Evolutionary conservation across 2,888 invertebrate species (phyloP), one percentile per base, ranked within the genome.

Genomic region (Marasmarcha lunaedactyla): DNA sequence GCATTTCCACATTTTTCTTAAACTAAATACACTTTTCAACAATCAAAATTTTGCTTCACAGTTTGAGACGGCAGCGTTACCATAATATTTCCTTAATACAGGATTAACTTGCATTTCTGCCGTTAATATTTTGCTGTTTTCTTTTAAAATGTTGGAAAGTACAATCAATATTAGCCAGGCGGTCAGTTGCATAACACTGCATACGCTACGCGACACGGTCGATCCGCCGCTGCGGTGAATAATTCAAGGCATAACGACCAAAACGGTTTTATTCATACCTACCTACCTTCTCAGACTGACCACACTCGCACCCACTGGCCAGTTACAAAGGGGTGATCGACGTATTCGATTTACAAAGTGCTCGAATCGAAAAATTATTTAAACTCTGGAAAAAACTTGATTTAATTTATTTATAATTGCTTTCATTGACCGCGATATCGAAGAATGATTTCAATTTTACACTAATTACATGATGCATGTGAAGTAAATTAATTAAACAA

Each of bases 181-280:
- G 30, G 30, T 11, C 30, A 30, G 30, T 30, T 30, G 30, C 30
- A 30, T 30, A 30, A 9, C n/a, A 9, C 11, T n/a, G n/a, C n/a
- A 9, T 30, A 30, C 30, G 30, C 30, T 30, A 30, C 30, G 30
- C 30, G 30, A 30, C 30, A 30, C 39, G 58, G 56, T 61, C 66
- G 67, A 65, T 59, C 53, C 46, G 30, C 53, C 46, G 30, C 30
- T 30, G 55, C 65, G 59, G 56, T 71, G 54, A 66, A 72, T 77
- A 66, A 65, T 73, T 70, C 56, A 70, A 9, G 30, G 30, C 30
- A 11, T 11, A 30, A 30, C 30, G 6, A 30, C 30, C 30, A 30
- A 4, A 11, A 11, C 4, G 30, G 30, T 30, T 30, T 30, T 9
- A n/a, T 30, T 30, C n/a, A 30, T n/a, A 30, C n/a, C n/a, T 11